Evolutionary conservation across 2,113 vertebrate genomes (phyloP), one percentile per base, ranked within the genome.

Genomic region (Acrocephalus kingi): DNA sequence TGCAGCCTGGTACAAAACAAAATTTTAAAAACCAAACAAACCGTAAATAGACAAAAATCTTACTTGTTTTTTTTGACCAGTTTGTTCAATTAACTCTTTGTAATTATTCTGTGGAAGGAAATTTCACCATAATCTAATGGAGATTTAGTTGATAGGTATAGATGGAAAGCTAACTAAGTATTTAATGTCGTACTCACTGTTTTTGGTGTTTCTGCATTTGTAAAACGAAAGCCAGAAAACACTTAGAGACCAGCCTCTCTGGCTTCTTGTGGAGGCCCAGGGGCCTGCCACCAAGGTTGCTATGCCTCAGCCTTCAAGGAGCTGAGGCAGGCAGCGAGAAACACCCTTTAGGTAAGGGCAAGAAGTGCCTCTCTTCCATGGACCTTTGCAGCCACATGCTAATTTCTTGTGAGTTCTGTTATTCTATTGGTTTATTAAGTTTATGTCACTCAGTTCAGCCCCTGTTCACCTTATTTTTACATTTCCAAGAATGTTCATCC

Each of bases 1-100:
- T 33, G 33, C 33, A 79, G 22, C 11, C 19, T 23, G 11, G 35
- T 81, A 33, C 2, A 13, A 66, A 73, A 52, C 7, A 49, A 89
- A 66, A 37, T 20, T 3, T 2, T 4, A 79, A 75, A 58, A 61
- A 15, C 0, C 5, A 10, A n/a, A 7, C 2, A 15, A 27, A 18
- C 17, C 37, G 9, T 37, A 49, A 11, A 24, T 8, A 46, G 23
- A n/a, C 1, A 33, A 72, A 75, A 67, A 48, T 58, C 24, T 41
- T 54, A 35, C 18, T n/a, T n/a, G 3, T 37, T 27, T 43, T 43
- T 76, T 91, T 85, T 54, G 10, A 76, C 10, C 71, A 46, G 3
- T 66, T 88, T 66, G 7, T 66, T 87, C 21, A 69, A 3, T 28
- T 80, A 17, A 43, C 25, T 77, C 17, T 77, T 49, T 33, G 12